These are phyloP conservation scores for Andrena chrysosceles DNA, from an alignment of 2,888 invertebrate species.

Conservation along the genomic window DNA sequence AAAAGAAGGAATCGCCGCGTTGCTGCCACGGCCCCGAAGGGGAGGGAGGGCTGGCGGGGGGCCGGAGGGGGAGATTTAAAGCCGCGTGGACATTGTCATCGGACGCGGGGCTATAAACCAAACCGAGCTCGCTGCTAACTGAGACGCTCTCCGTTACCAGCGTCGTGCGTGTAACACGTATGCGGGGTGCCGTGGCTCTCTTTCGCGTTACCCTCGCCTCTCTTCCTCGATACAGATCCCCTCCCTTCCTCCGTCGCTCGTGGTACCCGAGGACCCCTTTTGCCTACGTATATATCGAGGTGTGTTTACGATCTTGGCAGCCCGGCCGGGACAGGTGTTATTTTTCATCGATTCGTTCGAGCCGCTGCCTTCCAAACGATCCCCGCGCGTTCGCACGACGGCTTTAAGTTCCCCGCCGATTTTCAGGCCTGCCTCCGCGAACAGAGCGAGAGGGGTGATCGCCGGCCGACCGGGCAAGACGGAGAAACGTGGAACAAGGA, in stretches of 20 bases:
- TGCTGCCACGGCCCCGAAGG: slow-evolving; percentile 29
- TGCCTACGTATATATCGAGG: slow-evolving; percentile 57
- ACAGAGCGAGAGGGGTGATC: slow-evolving; percentile 20
- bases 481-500: slow-evolving; percentile 56
- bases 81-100: slow-evolving; percentile 81
- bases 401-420: slow-evolving; percentile 63
- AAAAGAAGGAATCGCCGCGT: slow-evolving; percentile 53
- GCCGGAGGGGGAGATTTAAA: slow-evolving; percentile 77
- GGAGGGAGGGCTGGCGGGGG: slow-evolving; percentile 29
- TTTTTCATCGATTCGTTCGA: slow-evolving; percentile 77
- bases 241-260: neutral
- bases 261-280: slow-evolving; percentile 36
- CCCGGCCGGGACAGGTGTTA: slow-evolving; percentile 71
- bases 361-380: slow-evolving; percentile 58
- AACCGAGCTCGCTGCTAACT: slow-evolving; percentile 73
- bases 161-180: slow-evolving; percentile 62
- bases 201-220: slow-evolving; percentile 44
- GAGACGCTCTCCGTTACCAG: slow-evolving; percentile 66
- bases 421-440: slow-evolving; percentile 51
- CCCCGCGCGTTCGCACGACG: slow-evolving; percentile 33
- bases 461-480: slow-evolving; percentile 8
- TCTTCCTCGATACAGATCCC: slow-evolving; percentile 17
- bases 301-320: slow-evolving; percentile 70
- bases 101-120: slow-evolving; percentile 79
- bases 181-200: slow-evolving; percentile 58